phyloP scores from a whole-genome alignment of 2,113 vertebrate species.

The Rhodinocichla rosea region DNA sequence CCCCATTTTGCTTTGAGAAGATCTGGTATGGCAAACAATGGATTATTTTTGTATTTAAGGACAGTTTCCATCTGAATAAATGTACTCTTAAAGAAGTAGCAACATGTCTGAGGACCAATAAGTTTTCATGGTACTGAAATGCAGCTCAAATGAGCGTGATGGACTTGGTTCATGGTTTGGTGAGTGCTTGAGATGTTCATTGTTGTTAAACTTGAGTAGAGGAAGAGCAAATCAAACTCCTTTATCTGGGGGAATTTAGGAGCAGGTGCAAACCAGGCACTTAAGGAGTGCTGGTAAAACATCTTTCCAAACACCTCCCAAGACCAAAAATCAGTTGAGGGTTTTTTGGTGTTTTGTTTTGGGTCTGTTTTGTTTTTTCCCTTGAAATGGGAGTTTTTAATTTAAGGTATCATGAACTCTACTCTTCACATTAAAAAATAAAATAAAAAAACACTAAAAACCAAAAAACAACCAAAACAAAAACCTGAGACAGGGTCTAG shows the following conservation, averaged over 20 bases:
- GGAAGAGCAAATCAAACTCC: neutral
- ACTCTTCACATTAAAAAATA: neutral
- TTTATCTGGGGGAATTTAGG: neutral
- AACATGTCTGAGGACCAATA: neutral
- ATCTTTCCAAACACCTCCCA: neutral
- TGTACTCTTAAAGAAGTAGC: neutral
- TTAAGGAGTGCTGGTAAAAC: neutral
- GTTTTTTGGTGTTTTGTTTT: neutral
- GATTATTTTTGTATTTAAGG: neutral
- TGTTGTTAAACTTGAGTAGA: neutral
- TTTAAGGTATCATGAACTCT: neutral
- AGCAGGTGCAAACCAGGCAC: neutral
- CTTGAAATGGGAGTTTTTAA: neutral
- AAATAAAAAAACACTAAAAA: neutral
- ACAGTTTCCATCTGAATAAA: neutral
- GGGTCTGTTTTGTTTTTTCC: neutral
- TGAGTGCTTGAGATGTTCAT: neutral
- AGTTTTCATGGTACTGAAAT: neutral
- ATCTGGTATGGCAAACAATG: neutral
- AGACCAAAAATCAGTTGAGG: neutral
- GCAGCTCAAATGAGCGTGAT: accelerated
- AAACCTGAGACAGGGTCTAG: neutral
- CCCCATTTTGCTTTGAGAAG: neutral
- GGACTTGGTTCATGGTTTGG: neutral
- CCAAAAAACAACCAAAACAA: neutral